Evolutionary conservation across 2,113 vertebrate genomes (phyloP).

Genomic region (Lasiurus borealis): DNA sequence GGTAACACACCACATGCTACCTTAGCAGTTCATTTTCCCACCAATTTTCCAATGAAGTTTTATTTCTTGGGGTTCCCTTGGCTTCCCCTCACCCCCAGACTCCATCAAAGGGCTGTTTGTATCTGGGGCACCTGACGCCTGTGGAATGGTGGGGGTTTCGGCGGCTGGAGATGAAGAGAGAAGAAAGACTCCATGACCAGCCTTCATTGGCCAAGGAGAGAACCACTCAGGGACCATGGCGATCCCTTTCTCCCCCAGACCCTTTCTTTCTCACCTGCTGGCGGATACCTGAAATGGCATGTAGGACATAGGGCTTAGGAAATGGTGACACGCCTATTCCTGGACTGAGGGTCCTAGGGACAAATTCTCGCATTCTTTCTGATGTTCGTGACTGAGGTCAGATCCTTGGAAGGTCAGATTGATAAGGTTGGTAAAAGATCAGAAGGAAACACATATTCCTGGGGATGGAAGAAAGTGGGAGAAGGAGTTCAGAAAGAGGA

Average conservation of each 20-base stretch:
- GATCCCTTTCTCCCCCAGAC: background rate
- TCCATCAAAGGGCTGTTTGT: background rate
- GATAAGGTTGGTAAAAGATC: background rate
- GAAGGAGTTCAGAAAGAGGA: background rate
- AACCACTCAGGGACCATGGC: background rate
- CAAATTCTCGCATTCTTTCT: background rate
- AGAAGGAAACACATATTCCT: background rate
- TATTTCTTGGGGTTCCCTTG: background rate
- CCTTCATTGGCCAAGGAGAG: background rate
- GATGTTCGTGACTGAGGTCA: constrained; percentile 10
- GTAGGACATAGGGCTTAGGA: background rate
- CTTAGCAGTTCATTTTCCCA: background rate
- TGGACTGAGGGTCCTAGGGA: background rate
- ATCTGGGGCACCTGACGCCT: background rate
- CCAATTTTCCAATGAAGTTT: background rate
- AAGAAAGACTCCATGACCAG: background rate
- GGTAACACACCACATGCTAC: background rate
- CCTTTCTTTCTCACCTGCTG: background rate
- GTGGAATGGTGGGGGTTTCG: background rate
- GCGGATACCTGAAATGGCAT: background rate
- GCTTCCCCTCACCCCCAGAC: background rate
- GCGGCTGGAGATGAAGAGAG: background rate
- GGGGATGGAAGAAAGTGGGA: background rate
- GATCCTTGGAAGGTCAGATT: background rate
- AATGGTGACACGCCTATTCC: background rate